Evolutionary conservation across 2,888 invertebrate genomes (phyloP), one percentile per base, ranked within the genome.

Genomic region (Epicampocera succincta): DNA sequence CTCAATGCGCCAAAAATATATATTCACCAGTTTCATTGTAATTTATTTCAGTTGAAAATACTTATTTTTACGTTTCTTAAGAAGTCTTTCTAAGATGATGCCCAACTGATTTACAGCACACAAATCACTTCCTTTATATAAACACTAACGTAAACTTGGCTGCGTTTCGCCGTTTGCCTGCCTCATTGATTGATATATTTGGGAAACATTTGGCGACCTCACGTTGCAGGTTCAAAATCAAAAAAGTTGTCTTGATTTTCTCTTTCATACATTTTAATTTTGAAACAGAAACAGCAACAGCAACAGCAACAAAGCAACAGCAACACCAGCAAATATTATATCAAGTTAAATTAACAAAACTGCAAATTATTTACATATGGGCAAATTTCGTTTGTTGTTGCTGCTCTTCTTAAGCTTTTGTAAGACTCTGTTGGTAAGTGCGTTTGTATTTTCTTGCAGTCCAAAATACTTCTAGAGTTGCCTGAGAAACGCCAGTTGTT

Each of bases 161-260:
- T 65, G 19, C 65, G 58, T 17, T 71, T 56, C 21, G 44, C 19
- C 58, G 25, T 12, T n/a, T 60, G 58, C 11, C 15, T 42, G 44
- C n/a, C 46, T n/a, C 17, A 48, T 15, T 63, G 48, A 15, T n/a
- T 46, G 1, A 50, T 58, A 50, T 11, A 11, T 68, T 61, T 76
- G 42, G 29, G 75, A 25, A 72, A 76, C 17, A 61, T 11, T 44
- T 40, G 12, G 19, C 65, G 74, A 82, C 60, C 82, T 82, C 82
- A 82, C 82, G 82, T 78, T 65, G 25, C 52, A n/a, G 65, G 82
- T 82, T 82, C 82, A 82, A 82, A 82, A 82, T 66, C 82, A 82
- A 74, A 65, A 40, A 40, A 40, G 13, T 25, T 69, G 40, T 58
- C 12, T 17, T 69, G 50, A 25, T 56, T 56, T 38, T 46, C 54